These are phyloP conservation scores for Poecilia velifera DNA, from an alignment of 2,797 vertebrate species.

Conservation along the genomic window DNA sequence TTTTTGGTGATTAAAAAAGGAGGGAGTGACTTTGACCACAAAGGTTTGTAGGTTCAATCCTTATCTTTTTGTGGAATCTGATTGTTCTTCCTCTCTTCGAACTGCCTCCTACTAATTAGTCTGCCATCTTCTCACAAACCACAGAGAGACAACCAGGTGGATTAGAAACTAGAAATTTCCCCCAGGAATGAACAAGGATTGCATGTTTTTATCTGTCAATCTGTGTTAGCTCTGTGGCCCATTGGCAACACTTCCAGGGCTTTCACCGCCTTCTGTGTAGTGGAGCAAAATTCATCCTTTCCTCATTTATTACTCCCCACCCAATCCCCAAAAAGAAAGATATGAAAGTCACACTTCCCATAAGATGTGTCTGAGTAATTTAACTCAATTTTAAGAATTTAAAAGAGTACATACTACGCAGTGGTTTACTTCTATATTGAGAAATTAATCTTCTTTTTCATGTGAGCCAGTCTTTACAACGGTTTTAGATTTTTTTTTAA, in stretches of 20 bases:
- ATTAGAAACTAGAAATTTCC: slow-evolving; percentile 66
- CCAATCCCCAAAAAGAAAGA: slow-evolving; percentile 8
- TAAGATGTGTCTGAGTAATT: slow-evolving; percentile 27
- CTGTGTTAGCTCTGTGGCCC: slow-evolving; percentile 68
- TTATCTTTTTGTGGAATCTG: slow-evolving; percentile 1
- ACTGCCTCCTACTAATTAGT: slow-evolving; percentile 21
- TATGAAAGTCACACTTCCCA: slow-evolving; percentile 2
- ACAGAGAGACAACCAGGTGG: slow-evolving; percentile 60
- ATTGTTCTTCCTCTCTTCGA: slow-evolving; percentile 25
- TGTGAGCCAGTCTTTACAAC: not conserved
- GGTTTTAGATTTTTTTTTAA: not conserved
- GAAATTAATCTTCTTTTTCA: not conserved
- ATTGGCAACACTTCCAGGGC: slow-evolving; percentile 59
- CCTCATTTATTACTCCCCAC: slow-evolving; percentile 20
- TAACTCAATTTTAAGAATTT: slow-evolving; percentile 21
- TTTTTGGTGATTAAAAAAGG: too few species aligned
- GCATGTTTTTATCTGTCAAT: slow-evolving; percentile 63
- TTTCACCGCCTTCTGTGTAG: slow-evolving; percentile 65
- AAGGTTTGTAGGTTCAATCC: slow-evolving; percentile 20
- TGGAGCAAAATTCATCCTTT: slow-evolving; percentile 6
- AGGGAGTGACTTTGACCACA: slow-evolving; percentile 10
- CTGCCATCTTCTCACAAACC: slow-evolving; percentile 32
- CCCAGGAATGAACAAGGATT: slow-evolving; percentile 48
- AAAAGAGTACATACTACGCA: not conserved
- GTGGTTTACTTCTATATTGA: not conserved